Percentiles rank a stretch among this genome's conserved stretches.
Evolutionary conservation across 2,113 vertebrate genomes (phyloP).

Genomic region (Tautogolabrus adspersus): DNA sequence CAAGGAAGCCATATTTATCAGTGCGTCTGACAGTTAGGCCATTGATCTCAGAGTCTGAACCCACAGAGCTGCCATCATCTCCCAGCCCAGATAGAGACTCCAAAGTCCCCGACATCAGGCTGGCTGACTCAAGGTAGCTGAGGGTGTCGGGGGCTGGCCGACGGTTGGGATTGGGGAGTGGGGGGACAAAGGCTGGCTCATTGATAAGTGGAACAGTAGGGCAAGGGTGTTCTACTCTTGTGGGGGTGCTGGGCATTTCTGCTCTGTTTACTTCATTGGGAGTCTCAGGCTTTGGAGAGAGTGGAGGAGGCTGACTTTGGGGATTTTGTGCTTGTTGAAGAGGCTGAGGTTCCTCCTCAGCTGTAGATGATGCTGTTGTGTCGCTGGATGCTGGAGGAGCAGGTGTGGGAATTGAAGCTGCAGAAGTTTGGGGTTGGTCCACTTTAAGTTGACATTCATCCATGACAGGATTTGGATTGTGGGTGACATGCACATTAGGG

Average conservation of each 20-base stretch:
- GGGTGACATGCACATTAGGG: conserved; percentile 68
- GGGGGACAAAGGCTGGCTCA: conserved; percentile 43
- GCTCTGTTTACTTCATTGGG: conserved; percentile 18
- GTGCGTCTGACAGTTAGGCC: conserved; percentile 86
- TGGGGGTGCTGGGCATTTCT: conserved; percentile 61
- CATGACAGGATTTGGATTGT: conserved; percentile 55
- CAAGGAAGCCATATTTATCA: conserved; percentile 94
- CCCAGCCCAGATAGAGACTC: conserved; percentile 88
- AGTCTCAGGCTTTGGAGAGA: conserved; percentile 40
- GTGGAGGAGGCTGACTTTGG: conserved; percentile 33
- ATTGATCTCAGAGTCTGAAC: conserved; percentile 92
- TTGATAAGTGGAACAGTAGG: conserved; percentile 69
- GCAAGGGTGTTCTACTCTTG: conserved; percentile 54
- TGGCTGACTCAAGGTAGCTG: conserved; percentile 91
- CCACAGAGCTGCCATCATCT: conserved; percentile 91
- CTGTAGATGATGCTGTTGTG: background rate
- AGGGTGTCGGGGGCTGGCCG: conserved; percentile 86
- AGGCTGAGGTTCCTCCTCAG: conserved; percentile 53
- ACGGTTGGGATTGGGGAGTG: conserved; percentile 68
- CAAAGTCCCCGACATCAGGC: conserved; percentile 91
- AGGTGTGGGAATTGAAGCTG: conserved; percentile 2
- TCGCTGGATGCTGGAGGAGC: background rate
- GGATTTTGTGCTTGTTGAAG: conserved; percentile 50
- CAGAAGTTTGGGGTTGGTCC: conserved; percentile 17
- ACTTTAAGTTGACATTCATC: conserved; percentile 23